Evolutionary conservation across 2,888 invertebrate genomes (phyloP), one percentile per base, ranked within the genome.

Genomic region (Bombyx huttoni): DNA sequence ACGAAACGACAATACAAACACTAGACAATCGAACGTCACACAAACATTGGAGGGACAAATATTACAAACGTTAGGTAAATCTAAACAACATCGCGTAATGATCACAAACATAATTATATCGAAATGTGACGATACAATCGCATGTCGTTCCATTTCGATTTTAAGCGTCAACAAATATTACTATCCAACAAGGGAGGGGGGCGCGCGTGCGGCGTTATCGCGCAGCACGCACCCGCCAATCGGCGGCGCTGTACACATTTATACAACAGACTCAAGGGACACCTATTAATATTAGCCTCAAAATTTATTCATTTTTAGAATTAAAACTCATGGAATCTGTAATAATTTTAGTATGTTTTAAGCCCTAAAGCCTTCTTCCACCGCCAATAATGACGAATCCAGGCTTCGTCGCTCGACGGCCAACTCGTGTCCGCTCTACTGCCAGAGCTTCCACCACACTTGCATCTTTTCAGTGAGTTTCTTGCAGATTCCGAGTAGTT

Each of bases 381-480:
- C 58, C 54, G 59, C 54, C 53, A 56, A 58, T 55, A 47, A 46
- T 46, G 57, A 56, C 56, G 53, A 53, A 53, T 52, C 52, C 51
- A 56, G 57, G 49, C 52, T 57, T 50, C 58, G 34, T 35, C 24
- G 46, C 52, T 48, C 61, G 62, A 60, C 65, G 64, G 65, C 64
- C 61, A 56, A 58, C 64, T 60, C 57, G 53, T 40, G 40, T 8
- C 40, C 62, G 68, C 67, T 59, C 71, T 75, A 86, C 78, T 94
- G 93, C 91, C 94, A 93, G 89, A 94, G 92, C 87, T 93, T 93
- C 94, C 95, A 94, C 94, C 94, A 94, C 88, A 93, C 94, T 90
- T 94, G 94, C 90, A 94, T 93, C 89, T 94, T 95, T 89, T 95
- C 95, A 89, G 94, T 92, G 90, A 96, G 91, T 92, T 95, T 95